These are phyloP conservation scores for Isichthys henryi DNA, from an alignment of 2,113 vertebrate genomes.

Conservation along the genomic window DNA sequence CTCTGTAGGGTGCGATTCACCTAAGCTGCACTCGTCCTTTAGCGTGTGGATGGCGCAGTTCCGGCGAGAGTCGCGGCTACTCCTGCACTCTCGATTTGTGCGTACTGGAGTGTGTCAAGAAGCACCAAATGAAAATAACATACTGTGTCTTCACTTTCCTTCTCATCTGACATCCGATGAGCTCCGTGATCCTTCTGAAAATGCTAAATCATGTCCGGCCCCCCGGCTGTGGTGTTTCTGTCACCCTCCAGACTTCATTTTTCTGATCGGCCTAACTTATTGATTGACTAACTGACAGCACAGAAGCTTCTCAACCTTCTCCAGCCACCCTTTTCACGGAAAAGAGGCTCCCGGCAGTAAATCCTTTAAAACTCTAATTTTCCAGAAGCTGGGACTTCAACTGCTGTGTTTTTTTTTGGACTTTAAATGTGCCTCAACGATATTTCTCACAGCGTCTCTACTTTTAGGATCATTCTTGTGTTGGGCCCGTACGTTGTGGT, in stretches of 20 bases:
- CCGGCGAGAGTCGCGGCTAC: neutral
- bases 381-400: neutral
- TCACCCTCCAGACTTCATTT: neutral
- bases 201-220: neutral
- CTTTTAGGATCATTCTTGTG: neutral
- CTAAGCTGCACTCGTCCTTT: neutral
- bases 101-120: neutral
- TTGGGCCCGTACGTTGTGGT: neutral
- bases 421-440: neutral
- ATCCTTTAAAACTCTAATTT: neutral
- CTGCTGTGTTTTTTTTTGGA: neutral
- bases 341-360: neutral
- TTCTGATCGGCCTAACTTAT: neutral
- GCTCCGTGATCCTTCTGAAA: neutral
- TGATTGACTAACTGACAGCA: neutral
- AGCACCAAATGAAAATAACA: neutral
- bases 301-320: neutral
- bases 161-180: neutral
- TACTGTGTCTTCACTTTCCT: neutral
- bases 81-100: neutral
- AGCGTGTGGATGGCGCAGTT: neutral
- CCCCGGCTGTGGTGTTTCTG: neutral
- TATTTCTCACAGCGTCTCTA: neutral
- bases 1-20: neutral
- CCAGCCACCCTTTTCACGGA: neutral